Evolutionary conservation across 2,797 vertebrate genomes (phyloP).

Genomic region (Eospalax fontanierii): DNA sequence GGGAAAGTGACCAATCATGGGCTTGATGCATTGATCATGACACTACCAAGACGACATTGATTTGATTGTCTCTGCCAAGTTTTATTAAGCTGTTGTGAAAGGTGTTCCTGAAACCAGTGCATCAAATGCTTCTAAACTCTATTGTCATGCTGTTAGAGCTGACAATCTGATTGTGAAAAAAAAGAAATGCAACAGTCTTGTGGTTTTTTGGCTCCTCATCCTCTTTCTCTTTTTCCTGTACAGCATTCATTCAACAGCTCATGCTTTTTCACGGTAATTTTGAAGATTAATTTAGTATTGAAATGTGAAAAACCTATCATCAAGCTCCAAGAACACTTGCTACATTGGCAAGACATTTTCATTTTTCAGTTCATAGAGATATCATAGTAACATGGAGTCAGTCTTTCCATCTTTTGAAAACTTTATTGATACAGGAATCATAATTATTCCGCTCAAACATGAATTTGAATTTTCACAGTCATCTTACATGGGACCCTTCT

Average conservation of each 20-base stretch:
- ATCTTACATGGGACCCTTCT: constrained; percentile 18
- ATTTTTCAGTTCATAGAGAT: not conserved
- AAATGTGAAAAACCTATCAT: not conserved
- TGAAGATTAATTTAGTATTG: not conserved
- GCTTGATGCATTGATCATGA: not conserved
- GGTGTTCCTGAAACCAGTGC: not conserved
- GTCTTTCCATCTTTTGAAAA: constrained; percentile 22
- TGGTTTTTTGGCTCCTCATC: not conserved
- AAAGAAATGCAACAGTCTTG: not conserved
- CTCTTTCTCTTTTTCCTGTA: not conserved
- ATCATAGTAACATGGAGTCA: constrained; percentile 19
- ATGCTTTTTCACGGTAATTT: not conserved
- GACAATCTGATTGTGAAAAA: not conserved
- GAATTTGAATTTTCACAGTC: not conserved
- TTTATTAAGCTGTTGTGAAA: constrained; percentile 1
- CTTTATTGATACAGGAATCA: constrained; percentile 7
- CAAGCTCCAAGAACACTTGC: not conserved
- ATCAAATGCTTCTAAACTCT: not conserved
- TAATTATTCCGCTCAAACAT: constrained; percentile 1
- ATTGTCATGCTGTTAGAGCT: not conserved
- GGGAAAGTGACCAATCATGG: not conserved
- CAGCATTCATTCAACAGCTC: not conserved
- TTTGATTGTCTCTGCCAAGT: not conserved
- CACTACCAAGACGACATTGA: too few relatives aligned
- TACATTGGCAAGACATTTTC: not conserved